Conservation (phyloP, 2,113 vertebrate genomes). For the Zosterops hypoxanthus region DNA sequence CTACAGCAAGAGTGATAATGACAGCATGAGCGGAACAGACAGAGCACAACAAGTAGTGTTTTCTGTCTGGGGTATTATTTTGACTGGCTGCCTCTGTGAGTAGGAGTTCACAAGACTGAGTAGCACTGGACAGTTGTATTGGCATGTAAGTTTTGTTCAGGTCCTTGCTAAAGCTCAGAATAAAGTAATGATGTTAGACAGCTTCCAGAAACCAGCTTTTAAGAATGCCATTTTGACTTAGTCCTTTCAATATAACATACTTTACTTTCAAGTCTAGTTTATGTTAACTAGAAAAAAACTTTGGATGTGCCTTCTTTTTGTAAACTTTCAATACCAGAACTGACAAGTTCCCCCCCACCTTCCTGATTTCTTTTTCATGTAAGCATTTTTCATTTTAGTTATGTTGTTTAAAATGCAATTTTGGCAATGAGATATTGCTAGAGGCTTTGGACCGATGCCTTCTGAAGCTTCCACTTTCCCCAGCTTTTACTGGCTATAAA, state of each 20-base stretch:
- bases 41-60: fast-evolving
- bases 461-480: constrained; percentile 37
- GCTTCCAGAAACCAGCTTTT: constrained; percentile 2
- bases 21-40: background rate
- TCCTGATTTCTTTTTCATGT: background rate
- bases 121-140: background rate
- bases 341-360: background rate
- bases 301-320: background rate
- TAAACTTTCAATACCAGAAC: background rate
- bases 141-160: background rate
- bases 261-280: background rate
- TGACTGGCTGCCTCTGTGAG: background rate
- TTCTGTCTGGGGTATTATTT: background rate
- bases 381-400: constrained; percentile 9
- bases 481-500: constrained; percentile 58
- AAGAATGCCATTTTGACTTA: background rate
- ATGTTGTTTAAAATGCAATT: constrained; percentile 34
- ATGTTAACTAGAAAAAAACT: background rate
- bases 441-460: constrained; percentile 58
- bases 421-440: constrained; percentile 45
- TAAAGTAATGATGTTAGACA: background rate
- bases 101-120: background rate
- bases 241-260: background rate
- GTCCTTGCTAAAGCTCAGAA: background rate
- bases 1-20: background rate